phyloP scores from a whole-genome alignment of 2,113 vertebrate species.

The Lagenorhynchus albirostris region DNA sequence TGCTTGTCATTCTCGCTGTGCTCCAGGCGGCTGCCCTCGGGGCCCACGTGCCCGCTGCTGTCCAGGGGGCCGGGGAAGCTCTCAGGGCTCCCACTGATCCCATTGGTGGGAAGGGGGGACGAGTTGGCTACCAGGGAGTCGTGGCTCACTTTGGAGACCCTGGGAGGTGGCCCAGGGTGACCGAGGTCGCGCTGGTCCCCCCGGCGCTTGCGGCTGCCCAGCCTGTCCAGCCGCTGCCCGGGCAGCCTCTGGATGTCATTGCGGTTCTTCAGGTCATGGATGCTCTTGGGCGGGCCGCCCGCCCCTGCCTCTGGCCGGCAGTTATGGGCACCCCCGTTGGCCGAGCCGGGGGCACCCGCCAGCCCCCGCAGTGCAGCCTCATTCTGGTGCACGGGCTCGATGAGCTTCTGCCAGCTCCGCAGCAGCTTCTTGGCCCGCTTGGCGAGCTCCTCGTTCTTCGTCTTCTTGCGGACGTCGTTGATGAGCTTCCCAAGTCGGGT shows the following conservation, averaged over 20 bases:
- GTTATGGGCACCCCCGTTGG: conserved; percentile 86
- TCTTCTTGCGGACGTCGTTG: conserved; percentile 96
- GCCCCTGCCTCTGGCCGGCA: conserved; percentile 86
- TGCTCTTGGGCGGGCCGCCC: conserved; percentile 81
- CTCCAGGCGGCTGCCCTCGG: conserved; percentile 86
- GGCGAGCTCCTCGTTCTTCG: conserved; percentile 93
- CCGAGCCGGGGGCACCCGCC: conserved; percentile 85
- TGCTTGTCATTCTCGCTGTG: conserved; percentile 92
- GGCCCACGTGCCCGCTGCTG: conserved; percentile 75
- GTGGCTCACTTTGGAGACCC: conserved; percentile 86
- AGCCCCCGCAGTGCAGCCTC: conserved; percentile 84
- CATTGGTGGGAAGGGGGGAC: conserved; percentile 86
- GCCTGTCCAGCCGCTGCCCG: conserved; percentile 91
- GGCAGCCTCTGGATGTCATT: conserved; percentile 94
- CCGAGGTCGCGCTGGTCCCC: conserved; percentile 85
- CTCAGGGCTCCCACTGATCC: conserved; percentile 85
- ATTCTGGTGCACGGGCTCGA: conserved; percentile 86
- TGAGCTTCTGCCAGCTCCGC: conserved; percentile 94
- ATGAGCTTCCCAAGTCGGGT: conserved; percentile 95
- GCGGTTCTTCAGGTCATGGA: conserved; percentile 90
- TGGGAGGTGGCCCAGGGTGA: conserved; percentile 82
- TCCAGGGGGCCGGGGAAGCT: conserved; percentile 86
- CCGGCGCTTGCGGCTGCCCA: conserved; percentile 88
- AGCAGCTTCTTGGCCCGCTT: conserved; percentile 95
- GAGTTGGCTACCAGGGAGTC: conserved; percentile 86